Conservation (phyloP, 2,797 vertebrate genomes). For the Falco rusticolus region DNA sequence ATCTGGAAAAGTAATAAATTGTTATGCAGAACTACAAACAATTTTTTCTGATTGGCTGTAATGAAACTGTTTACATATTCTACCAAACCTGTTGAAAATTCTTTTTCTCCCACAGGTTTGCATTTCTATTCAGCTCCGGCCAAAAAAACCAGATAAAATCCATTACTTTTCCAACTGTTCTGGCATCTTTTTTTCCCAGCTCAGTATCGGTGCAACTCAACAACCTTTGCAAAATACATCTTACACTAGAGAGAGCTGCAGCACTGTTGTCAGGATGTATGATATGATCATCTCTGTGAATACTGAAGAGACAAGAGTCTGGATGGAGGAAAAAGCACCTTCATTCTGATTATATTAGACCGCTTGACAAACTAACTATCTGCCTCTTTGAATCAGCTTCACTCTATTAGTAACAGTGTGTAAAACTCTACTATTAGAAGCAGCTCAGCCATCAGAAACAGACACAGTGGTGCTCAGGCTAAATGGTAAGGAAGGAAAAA, state of each 20-base stretch:
- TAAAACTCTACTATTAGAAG: background rate
- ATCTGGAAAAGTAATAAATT: background rate
- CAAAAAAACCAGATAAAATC: background rate
- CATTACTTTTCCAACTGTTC: background rate
- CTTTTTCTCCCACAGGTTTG: background rate
- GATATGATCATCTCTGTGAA: background rate
- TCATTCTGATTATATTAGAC: background rate
- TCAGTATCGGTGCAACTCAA: background rate
- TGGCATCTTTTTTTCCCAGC: background rate
- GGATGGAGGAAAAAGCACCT: background rate
- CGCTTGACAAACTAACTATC: background rate
- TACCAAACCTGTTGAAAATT: background rate
- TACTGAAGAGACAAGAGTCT: background rate
- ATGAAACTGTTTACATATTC: background rate
- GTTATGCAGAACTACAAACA: background rate
- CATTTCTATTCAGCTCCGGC: background rate
- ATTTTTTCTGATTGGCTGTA: background rate
- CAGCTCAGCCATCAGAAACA: background rate
- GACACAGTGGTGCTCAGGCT: background rate
- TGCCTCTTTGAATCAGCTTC: background rate
- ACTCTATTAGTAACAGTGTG: background rate
- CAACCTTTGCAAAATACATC: constrained; percentile 12
- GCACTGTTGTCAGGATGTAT: background rate
- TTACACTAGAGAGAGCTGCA: constrained; percentile 21
- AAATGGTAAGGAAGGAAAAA: background rate